Evolutionary conservation across 2,888 invertebrate species (phyloP), one percentile per base, ranked within the genome.

Genomic region (Odontothrips loti): DNA sequence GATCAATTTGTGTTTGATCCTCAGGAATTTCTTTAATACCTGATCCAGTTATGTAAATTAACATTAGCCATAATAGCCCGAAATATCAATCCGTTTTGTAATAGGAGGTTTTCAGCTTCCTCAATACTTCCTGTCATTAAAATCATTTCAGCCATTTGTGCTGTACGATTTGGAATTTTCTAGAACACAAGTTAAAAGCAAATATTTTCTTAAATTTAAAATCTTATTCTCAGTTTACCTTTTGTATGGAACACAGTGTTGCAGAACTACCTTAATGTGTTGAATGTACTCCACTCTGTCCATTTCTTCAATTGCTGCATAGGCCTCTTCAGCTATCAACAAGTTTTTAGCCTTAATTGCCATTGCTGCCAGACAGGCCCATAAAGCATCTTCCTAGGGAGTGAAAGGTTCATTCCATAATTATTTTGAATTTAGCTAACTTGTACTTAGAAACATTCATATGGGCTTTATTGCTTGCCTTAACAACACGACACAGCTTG

Each of bases 321-420:
- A 99, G 0, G 98, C 96, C 86, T 98, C 95, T 89, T 99, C 98
- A 23, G 98, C 97, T 10, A 96, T 93, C 82, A 93, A 92, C 81
- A 97, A 88, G 85, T 98, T 95, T 86, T 94, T 94, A 83, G 93
- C 92, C 84, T 95, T 93, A 82, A 95, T 95, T 0, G 99, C 94
- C 87, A 98, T 90, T 0, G 96, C 96, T 0, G 98, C 99, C 84
- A 99, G 89, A 84, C 96, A 96, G 0, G 97, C 95, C 99, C 99
- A 99, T 23, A 98, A 88, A n/a, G 84, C 83, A 79, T 85, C 85
- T 81, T 86, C 85, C 85, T 85, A 58, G 58, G 58, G 15, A 58
- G 58, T 43, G 6, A 43, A 43, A 6, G 34, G 6, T 43, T 43
- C n/a, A n/a, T n/a, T n/a, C n/a, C n/a, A 43, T 43, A 6, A 43